Base-by-base conservation (phyloP, 2,888 invertebrate species). In the Carpatolechia fugitivella region DNA sequence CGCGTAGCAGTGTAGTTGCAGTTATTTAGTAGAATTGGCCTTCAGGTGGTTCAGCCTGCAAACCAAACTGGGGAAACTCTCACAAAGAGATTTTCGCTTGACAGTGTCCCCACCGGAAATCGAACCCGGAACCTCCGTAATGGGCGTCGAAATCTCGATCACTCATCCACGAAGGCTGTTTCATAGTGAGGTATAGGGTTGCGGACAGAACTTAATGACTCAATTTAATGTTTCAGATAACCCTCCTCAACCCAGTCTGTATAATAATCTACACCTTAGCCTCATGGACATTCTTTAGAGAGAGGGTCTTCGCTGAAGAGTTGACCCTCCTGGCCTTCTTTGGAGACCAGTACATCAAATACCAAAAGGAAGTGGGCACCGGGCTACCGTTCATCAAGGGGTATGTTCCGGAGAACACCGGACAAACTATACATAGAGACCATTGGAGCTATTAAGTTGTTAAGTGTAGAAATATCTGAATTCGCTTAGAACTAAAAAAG, bases 211-310 rank as follows among this genome's bases (percentile, higher is more conserved):
- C n/a, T n/a, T n/a, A n/a, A 38, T 38, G 1, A 16, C 7, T 38
- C 16, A 40, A n/a, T 10, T 11, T 24, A 1, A n/a, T n/a, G 5
- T 41, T 52, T 3, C 88, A 97, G 96, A 78, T 97, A 24, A 92
- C 97, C 54, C 91, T 99, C 0, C 90, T 96, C 57, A 99, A 99
- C 88, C 99, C 99, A 0, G 36, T 99, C 3, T 99, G 99, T 76
- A 74, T 94, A 1, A 67, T 97, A 1, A 92, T 93, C 1, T 99
- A 99, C 81, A 86, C 95, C 0, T 59, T 95, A 3, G 95, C 95
- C 0, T 96, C 97, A 16, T 99, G 98, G 98, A 91, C 91, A 54
- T 99, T 99, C 88, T 99, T 99, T 87, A 92, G 94, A 33, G 94
- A 95, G 65, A 91, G 99, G 53, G 94, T 99, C 36, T 92, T 91